Evolutionary conservation across 2,888 invertebrate species (phyloP), one percentile per base, ranked within the genome.

Genomic region (Nemotelus nigrinus): DNA sequence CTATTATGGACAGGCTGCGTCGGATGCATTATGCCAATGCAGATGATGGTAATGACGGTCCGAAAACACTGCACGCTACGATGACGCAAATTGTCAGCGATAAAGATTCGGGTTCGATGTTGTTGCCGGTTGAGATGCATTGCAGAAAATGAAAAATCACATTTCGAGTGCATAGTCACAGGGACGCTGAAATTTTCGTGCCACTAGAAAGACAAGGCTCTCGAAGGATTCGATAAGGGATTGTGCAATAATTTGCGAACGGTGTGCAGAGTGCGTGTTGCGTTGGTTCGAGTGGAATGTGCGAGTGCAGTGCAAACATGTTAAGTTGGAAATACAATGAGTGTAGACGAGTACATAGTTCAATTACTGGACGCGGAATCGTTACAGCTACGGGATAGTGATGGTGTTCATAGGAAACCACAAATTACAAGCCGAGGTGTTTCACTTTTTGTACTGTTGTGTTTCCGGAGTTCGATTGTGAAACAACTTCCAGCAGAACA

Each of bases 1-100:
- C 41, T 25, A 60, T 57, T 70, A 53, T 70, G 53, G 41, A 43
- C 44, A 70, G 47, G 48, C 39, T 74, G 74, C 63, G 43, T 74
- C 74, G 63, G 63, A 63, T 74, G 63, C 60, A 74, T 63, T 47
- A 47, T 74, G 74, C 44, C 74, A 63, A 74, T 63, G 74, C 50
- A 43, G 74, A 74, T 60, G 74, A 47, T 60, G 72, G n/a, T 72
- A 48, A 60, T 44, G 74, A 74, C 45, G 74, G 48, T 57, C 25
- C 74, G 25, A 60, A 70, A 70, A 70, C 43, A 44, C 63, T 48
- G 74, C 50, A 74, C 60, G 47, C 4, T 44, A 55, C 41, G 70
- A 74, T 74, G 74, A 74, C 74, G 63, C 63, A 63, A 74, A 63
- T 74, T n/a, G 60, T 50, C 48, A 39, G 48, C 48, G 50, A 39